phyloP scores from a whole-genome alignment of 1,140 invertebrate genomes.

The Lepidostoma basale region DNA sequence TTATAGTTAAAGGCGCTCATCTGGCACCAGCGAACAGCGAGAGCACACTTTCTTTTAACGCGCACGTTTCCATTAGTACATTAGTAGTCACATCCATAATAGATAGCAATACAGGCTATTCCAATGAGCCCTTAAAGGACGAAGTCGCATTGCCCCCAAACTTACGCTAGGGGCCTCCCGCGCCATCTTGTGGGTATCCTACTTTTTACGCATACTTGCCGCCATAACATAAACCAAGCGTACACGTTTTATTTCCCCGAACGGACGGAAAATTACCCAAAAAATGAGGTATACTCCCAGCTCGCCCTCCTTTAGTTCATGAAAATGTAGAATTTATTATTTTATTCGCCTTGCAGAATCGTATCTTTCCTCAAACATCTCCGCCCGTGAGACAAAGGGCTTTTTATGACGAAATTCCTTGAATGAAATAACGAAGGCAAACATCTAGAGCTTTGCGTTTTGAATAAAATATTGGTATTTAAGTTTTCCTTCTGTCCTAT shows the following conservation, averaged over 20 bases:
- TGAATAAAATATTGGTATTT: slow-evolving; percentile 31
- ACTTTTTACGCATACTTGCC: not conserved
- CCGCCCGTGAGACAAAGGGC: slow-evolving; percentile 10
- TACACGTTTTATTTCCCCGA: not conserved
- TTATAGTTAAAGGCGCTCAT: too few species aligned
- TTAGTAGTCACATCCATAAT: too few species aligned
- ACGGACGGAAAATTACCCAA: slow-evolving; percentile 5
- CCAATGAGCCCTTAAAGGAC: too few species aligned
- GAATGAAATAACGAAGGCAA: slow-evolving; percentile 29
- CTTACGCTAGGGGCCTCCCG: too few species aligned
- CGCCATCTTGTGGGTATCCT: too few species aligned
- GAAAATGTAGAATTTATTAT: slow-evolving; percentile 24
- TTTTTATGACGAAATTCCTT: slow-evolving; percentile 26
- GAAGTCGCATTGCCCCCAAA: too few species aligned
- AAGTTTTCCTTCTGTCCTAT: not conserved
- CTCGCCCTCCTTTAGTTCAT: not conserved
- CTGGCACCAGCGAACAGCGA: too few species aligned
- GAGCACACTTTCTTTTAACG: too few species aligned
- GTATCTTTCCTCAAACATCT: slow-evolving; percentile 15
- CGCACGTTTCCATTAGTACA: too few species aligned
- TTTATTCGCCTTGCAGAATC: slow-evolving; percentile 22
- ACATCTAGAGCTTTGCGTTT: slow-evolving; percentile 3
- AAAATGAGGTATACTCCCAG: not conserved
- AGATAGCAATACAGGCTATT: too few species aligned
- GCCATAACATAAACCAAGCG: not conserved